Percentiles rank a stretch among this genome's conserved stretches.
phyloP scores from a whole-genome alignment of 2,113 vertebrate genomes.

The Varanus salvator region DNA sequence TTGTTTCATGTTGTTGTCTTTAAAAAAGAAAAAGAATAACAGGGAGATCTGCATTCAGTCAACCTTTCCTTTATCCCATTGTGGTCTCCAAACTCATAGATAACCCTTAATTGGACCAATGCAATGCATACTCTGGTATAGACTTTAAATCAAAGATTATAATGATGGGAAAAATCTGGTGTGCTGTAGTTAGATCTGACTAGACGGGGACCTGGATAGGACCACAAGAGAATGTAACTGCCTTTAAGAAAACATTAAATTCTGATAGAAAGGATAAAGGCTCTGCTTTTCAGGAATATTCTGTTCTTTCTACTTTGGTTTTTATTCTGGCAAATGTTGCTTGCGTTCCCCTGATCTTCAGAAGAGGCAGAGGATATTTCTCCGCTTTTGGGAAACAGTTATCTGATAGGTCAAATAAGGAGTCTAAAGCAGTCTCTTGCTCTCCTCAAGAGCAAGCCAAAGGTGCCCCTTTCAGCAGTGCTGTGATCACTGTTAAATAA shows the following conservation, averaged over 20 bases:
- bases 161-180: background rate
- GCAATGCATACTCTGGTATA: background rate
- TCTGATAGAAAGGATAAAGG: background rate
- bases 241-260: background rate
- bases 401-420: too few species aligned
- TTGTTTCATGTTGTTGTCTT: background rate
- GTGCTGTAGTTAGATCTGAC: background rate
- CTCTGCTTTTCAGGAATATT: background rate
- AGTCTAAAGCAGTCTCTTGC: background rate
- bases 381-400: background rate
- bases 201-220: background rate
- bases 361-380: background rate
- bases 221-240: too few species aligned
- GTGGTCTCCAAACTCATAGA: slow-evolving; percentile 2
- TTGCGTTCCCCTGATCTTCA: background rate
- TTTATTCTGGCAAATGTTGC: background rate
- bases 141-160: background rate
- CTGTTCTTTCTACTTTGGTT: background rate
- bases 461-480: background rate
- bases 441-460: background rate
- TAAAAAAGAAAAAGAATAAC: background rate
- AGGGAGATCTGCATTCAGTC: background rate
- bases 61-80: background rate
- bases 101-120: slow-evolving; percentile 23
- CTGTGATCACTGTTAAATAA: background rate